Conservation (phyloP, 2,888 invertebrate species). For the Acronicta leporina region DNA sequence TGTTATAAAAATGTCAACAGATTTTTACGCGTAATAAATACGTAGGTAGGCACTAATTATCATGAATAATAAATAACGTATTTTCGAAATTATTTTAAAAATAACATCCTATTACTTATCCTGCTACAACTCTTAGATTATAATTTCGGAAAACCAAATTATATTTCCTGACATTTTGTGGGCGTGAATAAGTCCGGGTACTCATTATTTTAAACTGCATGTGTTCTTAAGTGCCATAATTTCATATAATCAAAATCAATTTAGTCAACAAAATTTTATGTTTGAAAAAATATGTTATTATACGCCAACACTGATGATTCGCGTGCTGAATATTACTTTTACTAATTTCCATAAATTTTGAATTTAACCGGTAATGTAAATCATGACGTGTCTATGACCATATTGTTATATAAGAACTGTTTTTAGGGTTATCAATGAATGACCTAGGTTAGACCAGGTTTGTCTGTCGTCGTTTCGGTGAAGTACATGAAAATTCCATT, state of each 20-base stretch:
- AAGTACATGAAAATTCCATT: too few relatives aligned
- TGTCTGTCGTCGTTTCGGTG: too few relatives aligned
- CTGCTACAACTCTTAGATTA: conserved; percentile 41
- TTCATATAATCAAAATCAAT: conserved; percentile 53
- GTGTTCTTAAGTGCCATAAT: conserved; percentile 40
- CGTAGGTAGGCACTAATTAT: not conserved
- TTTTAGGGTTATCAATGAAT: conserved; percentile 21
- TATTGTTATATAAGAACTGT: conserved; percentile 52
- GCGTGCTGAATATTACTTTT: conserved; percentile 62
- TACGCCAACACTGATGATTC: conserved; percentile 57
- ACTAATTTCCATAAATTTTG: conserved; percentile 68
- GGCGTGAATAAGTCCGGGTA: conserved; percentile 35
- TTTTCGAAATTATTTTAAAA: conserved; percentile 11
- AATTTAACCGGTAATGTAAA: conserved; percentile 62
- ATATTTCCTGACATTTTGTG: conserved; percentile 22
- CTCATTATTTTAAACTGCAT: conserved; percentile 33
- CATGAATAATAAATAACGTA: not conserved
- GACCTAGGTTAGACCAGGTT: too few relatives aligned
- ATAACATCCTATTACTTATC: conserved; percentile 46
- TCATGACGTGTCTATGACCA: conserved; percentile 52
- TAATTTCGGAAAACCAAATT: conserved; percentile 33
- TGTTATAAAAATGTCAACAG: conserved; percentile 11
- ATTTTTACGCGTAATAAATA: not conserved
- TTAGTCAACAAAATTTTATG: conserved; percentile 25
- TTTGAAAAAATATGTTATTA: conserved; percentile 47